A percentile compares a stretch with the other conserved stretches of the same genome.
Conservation (phyloP, 2,797 vertebrate species). For the Serranus cabrilla region DNA sequence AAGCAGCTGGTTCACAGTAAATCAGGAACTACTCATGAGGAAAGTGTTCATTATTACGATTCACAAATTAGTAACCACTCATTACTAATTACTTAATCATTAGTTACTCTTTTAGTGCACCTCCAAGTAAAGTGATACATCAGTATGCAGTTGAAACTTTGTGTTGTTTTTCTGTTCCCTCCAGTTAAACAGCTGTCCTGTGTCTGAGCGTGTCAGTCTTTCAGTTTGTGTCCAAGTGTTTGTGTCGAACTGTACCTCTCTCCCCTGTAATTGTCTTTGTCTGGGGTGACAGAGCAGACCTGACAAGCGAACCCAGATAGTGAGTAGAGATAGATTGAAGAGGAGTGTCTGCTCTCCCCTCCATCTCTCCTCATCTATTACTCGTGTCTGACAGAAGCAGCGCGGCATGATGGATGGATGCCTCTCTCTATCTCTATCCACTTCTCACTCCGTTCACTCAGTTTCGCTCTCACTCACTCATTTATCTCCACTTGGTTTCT, state of each 20-base stretch:
- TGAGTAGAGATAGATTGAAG: slow-evolving; percentile 74
- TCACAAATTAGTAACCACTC: neutral
- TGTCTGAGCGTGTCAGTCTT: slow-evolving; percentile 2
- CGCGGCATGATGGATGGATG: slow-evolving; percentile 74
- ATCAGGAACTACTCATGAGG: slow-evolving; percentile 1
- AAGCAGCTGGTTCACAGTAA: neutral
- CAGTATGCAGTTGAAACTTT: neutral
- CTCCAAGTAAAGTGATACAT: neutral
- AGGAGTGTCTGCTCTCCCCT: slow-evolving; percentile 74
- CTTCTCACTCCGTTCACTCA: slow-evolving; percentile 58
- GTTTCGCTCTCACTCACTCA: slow-evolving; percentile 49
- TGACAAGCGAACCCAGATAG: slow-evolving; percentile 77
- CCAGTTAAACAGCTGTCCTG: slow-evolving; percentile 17
- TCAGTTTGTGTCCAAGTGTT: slow-evolving; percentile 29
- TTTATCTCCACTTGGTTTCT: slow-evolving; percentile 63
- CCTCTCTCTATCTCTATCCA: slow-evolving; percentile 56
- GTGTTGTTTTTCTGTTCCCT: neutral
- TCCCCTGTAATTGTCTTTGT: slow-evolving; percentile 64
- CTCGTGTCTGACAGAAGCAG: slow-evolving; percentile 73
- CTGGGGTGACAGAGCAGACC: slow-evolving; percentile 69
- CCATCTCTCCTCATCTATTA: slow-evolving; percentile 78
- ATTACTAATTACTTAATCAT: slow-evolving; percentile 8
- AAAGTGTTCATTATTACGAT: neutral
- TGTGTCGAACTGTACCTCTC: slow-evolving; percentile 17
- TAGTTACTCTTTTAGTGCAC: neutral